Evolutionary conservation across 2,113 vertebrate species (phyloP).

Genomic region (Rattus rattus): DNA sequence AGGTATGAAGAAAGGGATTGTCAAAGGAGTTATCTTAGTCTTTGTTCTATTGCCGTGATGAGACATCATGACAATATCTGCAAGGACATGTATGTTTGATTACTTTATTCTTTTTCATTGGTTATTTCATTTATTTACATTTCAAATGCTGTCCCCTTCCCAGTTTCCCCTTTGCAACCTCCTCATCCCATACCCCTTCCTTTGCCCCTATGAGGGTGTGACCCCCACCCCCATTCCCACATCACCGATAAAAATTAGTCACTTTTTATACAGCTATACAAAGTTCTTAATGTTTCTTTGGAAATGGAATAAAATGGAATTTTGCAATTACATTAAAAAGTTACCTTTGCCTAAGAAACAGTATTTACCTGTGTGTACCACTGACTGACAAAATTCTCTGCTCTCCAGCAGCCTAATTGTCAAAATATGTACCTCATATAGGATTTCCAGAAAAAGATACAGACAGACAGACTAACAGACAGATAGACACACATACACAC

Average conservation of each 20-base stretch:
- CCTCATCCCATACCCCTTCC: too few species aligned
- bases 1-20: neutral
- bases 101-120: slow-evolving; percentile 86
- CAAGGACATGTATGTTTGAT: slow-evolving; percentile 87
- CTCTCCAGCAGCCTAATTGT: slow-evolving; percentile 88
- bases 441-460: slow-evolving; percentile 81
- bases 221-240: too few species aligned
- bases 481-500: neutral
- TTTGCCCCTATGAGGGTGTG: too few species aligned
- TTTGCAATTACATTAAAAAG: too few species aligned
- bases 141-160: too few species aligned
- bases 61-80: slow-evolving; percentile 55
- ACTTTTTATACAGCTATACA: slow-evolving; percentile 92
- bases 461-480: neutral
- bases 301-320: slow-evolving; percentile 85
- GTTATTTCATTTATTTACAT: too few species aligned
- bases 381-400: slow-evolving; percentile 86
- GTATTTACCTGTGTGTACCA: slow-evolving; percentile 89
- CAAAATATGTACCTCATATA: slow-evolving; percentile 87
- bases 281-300: slow-evolving; percentile 91
- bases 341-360: slow-evolving; percentile 38
- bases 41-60: neutral
- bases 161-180: too few species aligned
- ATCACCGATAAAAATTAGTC: slow-evolving; percentile 84
- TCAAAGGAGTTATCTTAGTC: neutral